Conservation (phyloP, 2,113 vertebrate species). For the Petromus typicus region DNA sequence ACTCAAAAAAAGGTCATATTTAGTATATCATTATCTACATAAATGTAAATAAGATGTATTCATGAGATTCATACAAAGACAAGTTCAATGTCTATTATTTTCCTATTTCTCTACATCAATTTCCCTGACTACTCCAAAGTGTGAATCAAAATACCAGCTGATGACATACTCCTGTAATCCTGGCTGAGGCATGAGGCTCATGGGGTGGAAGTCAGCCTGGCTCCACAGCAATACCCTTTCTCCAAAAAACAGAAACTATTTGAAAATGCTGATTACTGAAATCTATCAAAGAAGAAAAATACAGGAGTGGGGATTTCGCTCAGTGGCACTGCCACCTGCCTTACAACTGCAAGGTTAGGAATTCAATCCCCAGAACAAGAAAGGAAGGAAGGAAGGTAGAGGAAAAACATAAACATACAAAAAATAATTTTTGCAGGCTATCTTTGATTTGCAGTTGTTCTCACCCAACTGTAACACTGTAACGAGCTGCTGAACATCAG, state of each 20-base stretch:
- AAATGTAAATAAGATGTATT: conserved; percentile 26
- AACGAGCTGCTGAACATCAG: background rate
- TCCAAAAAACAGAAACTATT: background rate
- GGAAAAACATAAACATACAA: conserved; percentile 28
- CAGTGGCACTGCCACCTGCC: too few species aligned
- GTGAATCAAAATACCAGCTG: background rate
- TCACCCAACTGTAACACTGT: background rate
- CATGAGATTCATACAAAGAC: background rate
- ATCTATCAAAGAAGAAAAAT: too few species aligned
- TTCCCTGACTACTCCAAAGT: background rate
- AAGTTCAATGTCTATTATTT: background rate
- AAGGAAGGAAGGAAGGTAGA: too few species aligned
- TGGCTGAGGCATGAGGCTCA: background rate
- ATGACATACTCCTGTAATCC: background rate
- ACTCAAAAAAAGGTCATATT: background rate
- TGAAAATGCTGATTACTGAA: too few species aligned
- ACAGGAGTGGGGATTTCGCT: too few species aligned
- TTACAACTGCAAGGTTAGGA: too few species aligned
- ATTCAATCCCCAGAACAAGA: too few species aligned
- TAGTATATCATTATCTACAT: background rate
- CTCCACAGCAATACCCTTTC: background rate
- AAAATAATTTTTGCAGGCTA: background rate
- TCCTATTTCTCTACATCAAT: conserved; percentile 41
- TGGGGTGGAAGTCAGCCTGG: background rate
- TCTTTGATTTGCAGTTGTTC: background rate